Percentiles rank a stretch among this genome's conserved stretches.
Evolutionary conservation across 2,888 invertebrate genomes (phyloP).

Genomic region (Eilema depressum): DNA sequence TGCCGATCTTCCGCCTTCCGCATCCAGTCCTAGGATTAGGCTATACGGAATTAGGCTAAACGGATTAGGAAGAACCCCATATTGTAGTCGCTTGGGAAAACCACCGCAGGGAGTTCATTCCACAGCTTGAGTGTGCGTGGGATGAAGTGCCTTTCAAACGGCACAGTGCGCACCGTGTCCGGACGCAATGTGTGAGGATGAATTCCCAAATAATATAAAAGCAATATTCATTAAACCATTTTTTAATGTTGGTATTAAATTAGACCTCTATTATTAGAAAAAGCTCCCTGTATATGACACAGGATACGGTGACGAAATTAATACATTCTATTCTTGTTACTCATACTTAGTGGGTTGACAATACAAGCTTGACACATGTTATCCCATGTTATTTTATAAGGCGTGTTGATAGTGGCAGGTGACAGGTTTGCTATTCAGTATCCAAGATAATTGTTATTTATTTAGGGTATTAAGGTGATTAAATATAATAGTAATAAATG

Average conservation of each 20-base stretch:
- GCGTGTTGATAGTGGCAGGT: background rate
- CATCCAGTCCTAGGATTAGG: too few relatives aligned
- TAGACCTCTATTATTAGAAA: background rate
- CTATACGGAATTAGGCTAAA: too few relatives aligned
- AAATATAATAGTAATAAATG: background rate
- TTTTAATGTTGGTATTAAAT: background rate
- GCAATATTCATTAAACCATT: background rate
- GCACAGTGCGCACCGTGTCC: too few relatives aligned
- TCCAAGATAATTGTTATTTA: background rate
- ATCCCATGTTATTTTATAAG: slow-evolving; percentile 1
- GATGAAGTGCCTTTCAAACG: too few relatives aligned
- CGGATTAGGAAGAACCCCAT: too few relatives aligned
- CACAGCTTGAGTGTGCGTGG: too few relatives aligned
- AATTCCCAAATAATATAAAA: too few relatives aligned
- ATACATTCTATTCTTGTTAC: background rate
- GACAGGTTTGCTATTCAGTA: background rate
- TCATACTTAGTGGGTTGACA: background rate
- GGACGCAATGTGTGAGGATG: too few relatives aligned
- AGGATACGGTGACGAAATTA: background rate
- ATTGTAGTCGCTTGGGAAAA: too few relatives aligned
- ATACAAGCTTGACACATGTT: slow-evolving; percentile 1
- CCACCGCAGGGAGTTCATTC: too few relatives aligned
- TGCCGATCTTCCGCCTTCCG: too few relatives aligned
- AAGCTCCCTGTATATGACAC: background rate
- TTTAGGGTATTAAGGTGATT: background rate